phyloP scores from a whole-genome alignment of 2,113 vertebrate genomes.

The Eira barbara region DNA sequence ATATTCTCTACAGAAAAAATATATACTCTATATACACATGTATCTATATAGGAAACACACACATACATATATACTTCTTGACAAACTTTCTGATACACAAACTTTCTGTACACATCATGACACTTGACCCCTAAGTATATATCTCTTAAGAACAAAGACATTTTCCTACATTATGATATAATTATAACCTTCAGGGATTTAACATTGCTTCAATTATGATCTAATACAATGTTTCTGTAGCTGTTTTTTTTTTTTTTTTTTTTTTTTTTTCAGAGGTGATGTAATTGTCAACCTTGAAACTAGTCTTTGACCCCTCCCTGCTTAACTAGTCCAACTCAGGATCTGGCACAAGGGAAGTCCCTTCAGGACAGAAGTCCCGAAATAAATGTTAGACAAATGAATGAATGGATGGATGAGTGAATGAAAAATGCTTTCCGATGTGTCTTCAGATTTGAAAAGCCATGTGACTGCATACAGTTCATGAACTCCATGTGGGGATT shows the following conservation, averaged over 20 bases:
- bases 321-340: neutral
- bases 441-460: neutral
- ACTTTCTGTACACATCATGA: no score
- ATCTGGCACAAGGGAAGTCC: no score
- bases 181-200: neutral
- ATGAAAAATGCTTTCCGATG: neutral
- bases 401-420: no score
- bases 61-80: neutral
- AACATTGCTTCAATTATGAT: neutral
- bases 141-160: neutral
- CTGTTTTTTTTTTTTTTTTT: neutral
- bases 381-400: neutral
- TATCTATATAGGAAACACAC: accelerated
- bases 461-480: accelerated
- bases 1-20: neutral
- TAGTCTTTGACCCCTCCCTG: neutral
- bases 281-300: neutral
- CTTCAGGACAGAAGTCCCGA: neutral
- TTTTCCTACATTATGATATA: neutral
- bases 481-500: neutral
- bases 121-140: neutral
- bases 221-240: neutral
- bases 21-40: neutral
- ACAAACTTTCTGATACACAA: neutral
- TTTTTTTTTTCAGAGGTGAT: neutral